A percentile compares a stretch with the other conserved stretches of the same genome.
These are phyloP conservation scores for Tarsius wallacei DNA, from an alignment of 2,797 vertebrate species.

Conservation along the genomic window DNA sequence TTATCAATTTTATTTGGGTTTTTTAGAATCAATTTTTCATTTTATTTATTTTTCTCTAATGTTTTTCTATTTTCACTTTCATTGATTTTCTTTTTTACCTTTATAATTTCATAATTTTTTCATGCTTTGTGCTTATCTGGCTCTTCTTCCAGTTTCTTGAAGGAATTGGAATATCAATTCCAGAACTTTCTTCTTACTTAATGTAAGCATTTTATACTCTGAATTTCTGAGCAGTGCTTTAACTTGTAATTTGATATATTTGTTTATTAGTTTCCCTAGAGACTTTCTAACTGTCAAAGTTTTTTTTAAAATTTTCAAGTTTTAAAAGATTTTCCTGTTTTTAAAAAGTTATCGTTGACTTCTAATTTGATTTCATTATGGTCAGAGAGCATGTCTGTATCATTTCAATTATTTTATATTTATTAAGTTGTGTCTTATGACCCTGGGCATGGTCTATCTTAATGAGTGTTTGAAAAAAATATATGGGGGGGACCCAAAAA, in stretches of 20 bases:
- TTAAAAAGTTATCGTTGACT: background rate
- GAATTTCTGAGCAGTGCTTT: background rate
- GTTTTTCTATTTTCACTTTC: background rate
- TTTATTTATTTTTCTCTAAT: background rate
- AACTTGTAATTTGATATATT: background rate
- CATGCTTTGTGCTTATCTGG: background rate
- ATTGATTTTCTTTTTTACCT: background rate
- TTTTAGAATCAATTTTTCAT: background rate
- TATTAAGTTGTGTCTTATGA: background rate
- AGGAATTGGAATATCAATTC: background rate
- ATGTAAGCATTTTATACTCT: background rate
- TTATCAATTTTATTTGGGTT: background rate
- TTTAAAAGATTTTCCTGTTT: background rate
- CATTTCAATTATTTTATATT: background rate
- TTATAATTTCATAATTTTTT: background rate
- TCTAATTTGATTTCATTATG: constrained; percentile 25
- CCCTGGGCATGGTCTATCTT: background rate
- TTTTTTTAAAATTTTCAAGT: background rate
- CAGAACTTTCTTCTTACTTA: background rate
- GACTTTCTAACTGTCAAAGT: background rate
- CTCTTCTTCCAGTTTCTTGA: background rate
- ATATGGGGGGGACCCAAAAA: too few relatives aligned
- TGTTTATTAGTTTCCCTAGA: background rate
- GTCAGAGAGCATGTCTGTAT: background rate
- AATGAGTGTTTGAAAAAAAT: background rate